Conservation (phyloP, 2,113 vertebrate species). For the Triplophysa dalaica region DNA sequence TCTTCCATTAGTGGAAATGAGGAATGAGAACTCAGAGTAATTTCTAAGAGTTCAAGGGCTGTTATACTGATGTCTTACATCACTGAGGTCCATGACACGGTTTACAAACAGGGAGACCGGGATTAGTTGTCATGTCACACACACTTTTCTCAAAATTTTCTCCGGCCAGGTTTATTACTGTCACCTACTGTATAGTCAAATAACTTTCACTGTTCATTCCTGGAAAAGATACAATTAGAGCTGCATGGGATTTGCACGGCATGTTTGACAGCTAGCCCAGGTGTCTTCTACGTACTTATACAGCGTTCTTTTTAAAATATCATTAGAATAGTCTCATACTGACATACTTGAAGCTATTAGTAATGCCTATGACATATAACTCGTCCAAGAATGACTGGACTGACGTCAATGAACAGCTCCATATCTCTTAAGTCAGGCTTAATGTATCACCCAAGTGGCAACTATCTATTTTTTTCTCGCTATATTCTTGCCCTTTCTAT, state of each 20-base stretch:
- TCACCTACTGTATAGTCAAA: too few species aligned
- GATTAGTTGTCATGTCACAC: not conserved
- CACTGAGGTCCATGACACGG: not conserved
- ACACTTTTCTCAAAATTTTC: too few species aligned
- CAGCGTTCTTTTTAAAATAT: not conserved
- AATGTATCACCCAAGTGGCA: constrained; percentile 24
- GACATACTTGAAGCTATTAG: constrained; percentile 26
- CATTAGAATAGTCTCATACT: constrained; percentile 9
- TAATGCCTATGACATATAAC: constrained; percentile 28
- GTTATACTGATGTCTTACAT: not conserved
- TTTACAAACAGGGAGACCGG: constrained; percentile 27
- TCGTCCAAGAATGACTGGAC: constrained; percentile 44
- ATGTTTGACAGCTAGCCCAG: too few species aligned
- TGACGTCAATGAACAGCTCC: constrained; percentile 25
- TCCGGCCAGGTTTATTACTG: too few species aligned
- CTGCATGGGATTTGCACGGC: too few species aligned
- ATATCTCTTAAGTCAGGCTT: constrained; percentile 8
- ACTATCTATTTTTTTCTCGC: constrained; percentile 12
- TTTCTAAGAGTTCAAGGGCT: constrained; percentile 4
- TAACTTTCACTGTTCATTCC: too few species aligned
- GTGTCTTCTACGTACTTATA: not conserved
- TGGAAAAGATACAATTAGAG: too few species aligned
- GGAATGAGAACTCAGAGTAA: not conserved
- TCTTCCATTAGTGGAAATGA: constrained; percentile 13
- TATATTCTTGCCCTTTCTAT: not conserved